These are phyloP conservation scores for Amphibalanus amphitrite DNA, from an alignment of 1,140 invertebrate species.

Conservation along the genomic window DNA sequence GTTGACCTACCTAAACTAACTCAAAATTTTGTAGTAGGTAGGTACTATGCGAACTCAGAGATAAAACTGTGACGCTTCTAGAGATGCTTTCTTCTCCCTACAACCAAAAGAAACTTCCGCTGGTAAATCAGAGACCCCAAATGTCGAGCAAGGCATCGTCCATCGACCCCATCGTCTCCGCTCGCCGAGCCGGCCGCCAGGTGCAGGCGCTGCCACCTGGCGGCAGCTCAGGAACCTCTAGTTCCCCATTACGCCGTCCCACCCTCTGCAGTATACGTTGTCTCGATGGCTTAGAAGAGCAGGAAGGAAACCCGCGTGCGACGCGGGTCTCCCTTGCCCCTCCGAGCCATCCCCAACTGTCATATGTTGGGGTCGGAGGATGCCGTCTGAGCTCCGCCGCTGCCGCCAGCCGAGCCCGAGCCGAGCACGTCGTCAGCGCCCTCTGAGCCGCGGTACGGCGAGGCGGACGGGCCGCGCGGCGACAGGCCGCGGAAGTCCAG, in stretches of 20 bases:
- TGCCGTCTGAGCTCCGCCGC: background rate
- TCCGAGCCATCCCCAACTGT: slow-evolving; percentile 94
- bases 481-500: slow-evolving; percentile 76
- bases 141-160: background rate
- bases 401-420: background rate
- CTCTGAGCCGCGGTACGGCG: slow-evolving; percentile 26
- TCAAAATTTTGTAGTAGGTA: too few relatives aligned
- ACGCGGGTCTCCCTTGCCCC: slow-evolving; percentile 84
- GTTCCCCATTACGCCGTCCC: background rate
- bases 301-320: slow-evolving; percentile 88
- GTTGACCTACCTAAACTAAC: too few relatives aligned
- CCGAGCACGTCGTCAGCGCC: slow-evolving; percentile 41
- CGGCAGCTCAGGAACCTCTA: background rate
- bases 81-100: too few relatives aligned
- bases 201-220: background rate
- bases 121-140: too few relatives aligned
- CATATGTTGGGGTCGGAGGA: slow-evolving; percentile 72
- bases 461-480: slow-evolving; percentile 38
- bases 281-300: slow-evolving; percentile 52
- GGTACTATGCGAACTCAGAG: too few relatives aligned
- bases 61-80: too few relatives aligned
- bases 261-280: background rate
- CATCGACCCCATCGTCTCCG: background rate
- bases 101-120: too few relatives aligned
- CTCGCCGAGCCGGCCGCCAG: too few relatives aligned